Evolutionary conservation across 1,140 invertebrate species (phyloP), one percentile per base, ranked within the genome.

Genomic region (Agrilus planipennis): DNA sequence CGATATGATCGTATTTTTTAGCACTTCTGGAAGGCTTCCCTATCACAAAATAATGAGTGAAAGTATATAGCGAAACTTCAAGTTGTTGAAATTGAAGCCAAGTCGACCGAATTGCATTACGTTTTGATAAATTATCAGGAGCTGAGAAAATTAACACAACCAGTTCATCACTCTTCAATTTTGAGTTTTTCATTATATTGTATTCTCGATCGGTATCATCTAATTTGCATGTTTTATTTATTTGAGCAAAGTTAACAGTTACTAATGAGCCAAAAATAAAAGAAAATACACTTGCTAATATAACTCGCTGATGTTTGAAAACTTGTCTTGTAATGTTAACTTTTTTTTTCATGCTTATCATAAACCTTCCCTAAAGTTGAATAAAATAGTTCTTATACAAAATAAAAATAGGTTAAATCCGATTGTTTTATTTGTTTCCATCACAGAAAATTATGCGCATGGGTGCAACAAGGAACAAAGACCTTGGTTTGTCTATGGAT

Each of bases 51-150:
- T 76, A 69, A 60, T 83, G 70, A 39, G 10, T 23, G 20, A 4
- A 55, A 37, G n/a, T 42, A 52, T 32, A 48, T 45, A 28, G 23
- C n/a, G n/a, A n/a, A n/a, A n/a, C n/a, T n/a, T n/a, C n/a, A n/a
- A n/a, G n/a, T n/a, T n/a, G n/a, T n/a, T n/a, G n/a, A n/a, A 65
- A n/a, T 39, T 63, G 60, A 3, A 83, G 45, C 86, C 86, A 89
- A 1, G 84, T 86, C 38, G 79, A 68, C 25, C 86, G 63, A 32
- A 89, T 80, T 0, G 65, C 63, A 44, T 77, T 65, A 46, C 83
- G 60, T 38, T 63, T 67, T 4, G 73, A 67, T 1, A 65, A 47
- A 52, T 78, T 75, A 21, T 64, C 63, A 9, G 75, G 71, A 1
- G 69, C 69, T 19, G 79, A 79, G 0, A 87, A 51, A 14, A 90